These are phyloP conservation scores for Neuroterus valhalla DNA, from an alignment of 1,140 invertebrate species.

Conservation along the genomic window DNA sequence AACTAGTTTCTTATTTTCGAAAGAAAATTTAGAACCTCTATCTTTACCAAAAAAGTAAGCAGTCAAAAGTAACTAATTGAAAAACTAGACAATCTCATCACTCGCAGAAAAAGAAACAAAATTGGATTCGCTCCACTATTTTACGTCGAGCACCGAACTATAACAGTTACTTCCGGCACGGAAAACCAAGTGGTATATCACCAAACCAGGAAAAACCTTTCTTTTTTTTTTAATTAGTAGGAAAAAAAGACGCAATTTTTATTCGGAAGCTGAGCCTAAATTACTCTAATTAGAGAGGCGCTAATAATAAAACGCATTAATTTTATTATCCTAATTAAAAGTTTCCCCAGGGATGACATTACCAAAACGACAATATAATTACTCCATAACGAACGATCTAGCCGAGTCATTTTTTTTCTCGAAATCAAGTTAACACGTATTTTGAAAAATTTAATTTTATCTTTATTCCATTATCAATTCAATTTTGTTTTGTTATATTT, in stretches of 20 bases:
- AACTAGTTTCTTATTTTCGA: no score
- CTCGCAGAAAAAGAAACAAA: background rate
- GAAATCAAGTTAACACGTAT: no score
- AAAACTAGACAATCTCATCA: no score
- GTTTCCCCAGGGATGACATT: background rate
- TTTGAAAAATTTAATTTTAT: no score
- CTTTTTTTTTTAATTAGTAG: constrained; percentile 15
- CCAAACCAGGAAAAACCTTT: constrained; percentile 9
- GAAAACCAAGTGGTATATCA: background rate
- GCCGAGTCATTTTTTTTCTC: no score
- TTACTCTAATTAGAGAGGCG: background rate
- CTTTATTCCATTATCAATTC: no score
- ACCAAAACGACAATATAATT: no score
- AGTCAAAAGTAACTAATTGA: no score
- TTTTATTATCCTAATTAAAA: background rate
- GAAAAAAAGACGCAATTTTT: background rate
- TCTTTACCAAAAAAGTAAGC: no score
- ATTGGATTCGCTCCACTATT: constrained; percentile 17
- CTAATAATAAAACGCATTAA: background rate
- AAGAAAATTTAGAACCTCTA: no score
- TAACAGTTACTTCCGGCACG: constrained; percentile 14
- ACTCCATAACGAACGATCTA: no score
- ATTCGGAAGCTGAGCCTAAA: background rate
- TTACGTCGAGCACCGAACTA: constrained; percentile 22
- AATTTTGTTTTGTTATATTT: no score